Base-by-base conservation (phyloP, 1,140 invertebrate genomes). In the Hyposmocoma kahamanoa region DNA sequence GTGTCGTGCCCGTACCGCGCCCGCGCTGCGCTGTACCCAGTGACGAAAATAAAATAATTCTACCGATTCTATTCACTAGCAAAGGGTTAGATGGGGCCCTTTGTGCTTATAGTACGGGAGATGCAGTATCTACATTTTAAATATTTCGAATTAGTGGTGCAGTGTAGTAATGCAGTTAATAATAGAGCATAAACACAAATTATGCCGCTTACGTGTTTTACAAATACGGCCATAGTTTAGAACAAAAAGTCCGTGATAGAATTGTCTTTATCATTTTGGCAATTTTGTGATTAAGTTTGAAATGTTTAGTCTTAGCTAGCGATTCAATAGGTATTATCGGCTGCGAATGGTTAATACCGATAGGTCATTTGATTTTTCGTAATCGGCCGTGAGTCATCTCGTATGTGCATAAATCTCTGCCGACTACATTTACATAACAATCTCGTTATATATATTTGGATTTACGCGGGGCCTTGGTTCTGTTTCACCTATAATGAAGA, bases 41-140 rank as follows among this genome's bases (percentile, higher is more conserved):
- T 21, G 41, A 47, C 48, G 51, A 56, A 56, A 61, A 61, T 54
- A 65, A 60, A 52, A 67, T 60, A 56, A 60, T 58, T 60, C 50
- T 60, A 26, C 49, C 28, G 26, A 44, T 47, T 50, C 49, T 58
- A 51, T 60, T 51, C 52, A 50, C 48, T 34, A 22, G 28, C 39
- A 44, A 60, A 56, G 57, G 56, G 58, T n/a, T n/a, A 13, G 28
- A 13, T 30, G 10, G 11, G 24, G 24, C 11, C 10, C 28, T 30
- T 13, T n/a, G 10, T 30, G 28, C 13, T 10, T 13, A 11, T 11
- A 11, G 24, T 26, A 11, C 28, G 28, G 28, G 13, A 13, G 28
- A 30, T 13, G 28, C 28, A 30, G 13, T n/a, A 30, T n/a, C 10
- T 13, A 30, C 28, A 30, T 10, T 13, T 10, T 13, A n/a, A 30